Percentiles rank a stretch among this genome's conserved stretches.
These are phyloP conservation scores for Drosophila orosa DNA, from an alignment of 1,140 invertebrate genomes.

Conservation along the genomic window DNA sequence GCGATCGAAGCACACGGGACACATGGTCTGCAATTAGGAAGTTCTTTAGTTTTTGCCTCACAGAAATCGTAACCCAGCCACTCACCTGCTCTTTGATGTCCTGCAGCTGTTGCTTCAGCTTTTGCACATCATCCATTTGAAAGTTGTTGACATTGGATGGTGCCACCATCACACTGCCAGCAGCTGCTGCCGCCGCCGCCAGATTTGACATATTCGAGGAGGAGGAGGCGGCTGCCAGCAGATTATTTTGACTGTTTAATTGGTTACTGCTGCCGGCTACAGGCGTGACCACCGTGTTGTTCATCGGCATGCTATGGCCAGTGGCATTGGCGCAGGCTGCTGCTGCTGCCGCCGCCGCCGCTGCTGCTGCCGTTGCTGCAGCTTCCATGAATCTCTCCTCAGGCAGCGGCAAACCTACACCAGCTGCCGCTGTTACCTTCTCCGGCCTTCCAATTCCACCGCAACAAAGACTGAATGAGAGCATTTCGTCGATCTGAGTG, in stretches of 20 bases:
- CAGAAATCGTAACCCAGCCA: background rate
- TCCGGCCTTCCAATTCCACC: slow-evolving; percentile 86
- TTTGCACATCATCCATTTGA: slow-evolving; percentile 92
- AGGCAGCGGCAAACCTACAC: slow-evolving; percentile 3
- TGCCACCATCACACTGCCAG: slow-evolving; percentile 55
- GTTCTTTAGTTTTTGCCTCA: background rate
- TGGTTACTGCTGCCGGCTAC: slow-evolving; percentile 69
- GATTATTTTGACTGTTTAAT: slow-evolving; percentile 75
- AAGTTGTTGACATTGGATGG: slow-evolving; percentile 83
- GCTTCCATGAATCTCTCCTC: slow-evolving; percentile 64
- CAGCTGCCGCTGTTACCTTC: slow-evolving; percentile 81
- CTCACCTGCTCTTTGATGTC: slow-evolving; percentile 98
- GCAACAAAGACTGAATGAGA: slow-evolving; percentile 89
- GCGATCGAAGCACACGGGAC: slow-evolving; percentile 98
- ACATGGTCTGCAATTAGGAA: slow-evolving; percentile 93
- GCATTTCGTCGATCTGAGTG: slow-evolving; percentile 92
- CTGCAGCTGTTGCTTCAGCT: slow-evolving; percentile 97
- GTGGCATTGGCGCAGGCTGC: slow-evolving; percentile 72
- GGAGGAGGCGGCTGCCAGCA: slow-evolving; percentile 60
- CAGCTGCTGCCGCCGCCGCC: slow-evolving; percentile 11
- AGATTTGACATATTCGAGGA: slow-evolving; percentile 53
- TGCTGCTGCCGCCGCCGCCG: slow-evolving; percentile 47
- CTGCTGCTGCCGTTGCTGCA: background rate
- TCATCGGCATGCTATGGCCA: slow-evolving; percentile 79
- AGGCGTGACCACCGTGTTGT: slow-evolving; percentile 78